These are phyloP conservation scores for Andricus curvator DNA, from an alignment of 2,888 invertebrate species.

Conservation along the genomic window DNA sequence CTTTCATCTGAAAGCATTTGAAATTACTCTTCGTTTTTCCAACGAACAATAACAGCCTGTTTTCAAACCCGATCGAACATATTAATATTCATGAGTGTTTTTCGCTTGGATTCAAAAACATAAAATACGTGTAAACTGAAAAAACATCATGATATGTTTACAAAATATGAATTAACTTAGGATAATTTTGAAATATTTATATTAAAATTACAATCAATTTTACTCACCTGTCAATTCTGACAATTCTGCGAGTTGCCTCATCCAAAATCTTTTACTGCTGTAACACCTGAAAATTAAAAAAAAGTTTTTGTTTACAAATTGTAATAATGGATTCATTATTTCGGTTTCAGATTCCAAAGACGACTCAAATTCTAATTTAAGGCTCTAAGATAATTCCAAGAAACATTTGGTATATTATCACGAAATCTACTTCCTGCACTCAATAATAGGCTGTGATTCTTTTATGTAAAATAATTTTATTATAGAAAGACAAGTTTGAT, in stretches of 20 bases:
- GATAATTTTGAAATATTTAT: neutral
- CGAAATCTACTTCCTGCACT: neutral
- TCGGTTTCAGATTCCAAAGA: slow-evolving; percentile 19
- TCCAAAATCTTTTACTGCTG: slow-evolving; percentile 63
- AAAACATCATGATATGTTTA: slow-evolving; percentile 12
- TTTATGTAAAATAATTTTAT: neutral
- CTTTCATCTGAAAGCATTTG: slow-evolving; percentile 38
- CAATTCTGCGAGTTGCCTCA: slow-evolving; percentile 62
- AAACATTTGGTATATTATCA: neutral
- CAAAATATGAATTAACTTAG: neutral
- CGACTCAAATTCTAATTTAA: neutral
- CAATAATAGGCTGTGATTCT: slow-evolving; percentile 20
- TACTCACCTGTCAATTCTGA: slow-evolving; percentile 62
- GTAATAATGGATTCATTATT: neutral
- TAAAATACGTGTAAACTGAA: too few relatives aligned
- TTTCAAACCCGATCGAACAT: slow-evolving; percentile 28
- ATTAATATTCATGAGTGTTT: slow-evolving; percentile 32
- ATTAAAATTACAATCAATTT: neutral
- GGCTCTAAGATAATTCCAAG: neutral
- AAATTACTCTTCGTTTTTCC: slow-evolving; percentile 26
- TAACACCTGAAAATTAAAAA: neutral
- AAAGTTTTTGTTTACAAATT: neutral
- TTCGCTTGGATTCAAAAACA: slow-evolving; percentile 20
- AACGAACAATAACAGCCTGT: slow-evolving; percentile 32
- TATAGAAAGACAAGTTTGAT: neutral